Base-by-base conservation (phyloP, 2,113 vertebrate genomes). In the Gasterosteus aculeatus region DNA sequence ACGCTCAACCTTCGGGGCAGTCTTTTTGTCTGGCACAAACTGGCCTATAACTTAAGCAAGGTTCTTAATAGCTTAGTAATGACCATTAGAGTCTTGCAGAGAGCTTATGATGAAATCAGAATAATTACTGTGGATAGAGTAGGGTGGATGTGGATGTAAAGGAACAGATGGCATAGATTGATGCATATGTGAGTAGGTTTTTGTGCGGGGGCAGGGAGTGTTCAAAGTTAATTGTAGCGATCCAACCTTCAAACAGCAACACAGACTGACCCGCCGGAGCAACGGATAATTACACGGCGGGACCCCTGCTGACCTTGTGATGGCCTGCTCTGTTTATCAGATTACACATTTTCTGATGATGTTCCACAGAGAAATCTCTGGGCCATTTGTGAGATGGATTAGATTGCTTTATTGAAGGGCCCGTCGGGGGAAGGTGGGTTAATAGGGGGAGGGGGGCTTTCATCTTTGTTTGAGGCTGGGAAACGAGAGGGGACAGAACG, bases 161-260 rank as follows among this genome's bases (percentile, higher is more conserved):
- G 66, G 75, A 51, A 71, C 33, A 63, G 78, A 79, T 61, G 46
- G 26, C 16, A 19, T 57, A 57, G 58, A 65, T 9, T 33, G 64
- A 76, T 67, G 75, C 15, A 74, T 60, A 66, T 35, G 56, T 1
- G 41, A 49, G n/a, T 76, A 39, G 18, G 39, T 72, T 59, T 70
- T 41, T 72, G 60, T 51, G 71, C 33, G 39, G 1, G n/a, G 60
- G 78, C 53, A 10, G 72, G 59, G 59, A 67, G 7, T 11, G 57
- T 94, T 94, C 93, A 93, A 93, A 91, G 94, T 93, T 94, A 94
- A 96, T 93, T 95, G 94, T 94, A 93, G 95, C 93, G 94, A 95
- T 94, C 95, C 95, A 95, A 94, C 93, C 92, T 95, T 94, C 94
- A 95, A 94, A 94, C 87, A 86, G 69, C 39, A 77, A 83, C 88